These are phyloP conservation scores for Alexandromys fortis DNA, from an alignment of 2,113 vertebrate species.

Conservation along the genomic window DNA sequence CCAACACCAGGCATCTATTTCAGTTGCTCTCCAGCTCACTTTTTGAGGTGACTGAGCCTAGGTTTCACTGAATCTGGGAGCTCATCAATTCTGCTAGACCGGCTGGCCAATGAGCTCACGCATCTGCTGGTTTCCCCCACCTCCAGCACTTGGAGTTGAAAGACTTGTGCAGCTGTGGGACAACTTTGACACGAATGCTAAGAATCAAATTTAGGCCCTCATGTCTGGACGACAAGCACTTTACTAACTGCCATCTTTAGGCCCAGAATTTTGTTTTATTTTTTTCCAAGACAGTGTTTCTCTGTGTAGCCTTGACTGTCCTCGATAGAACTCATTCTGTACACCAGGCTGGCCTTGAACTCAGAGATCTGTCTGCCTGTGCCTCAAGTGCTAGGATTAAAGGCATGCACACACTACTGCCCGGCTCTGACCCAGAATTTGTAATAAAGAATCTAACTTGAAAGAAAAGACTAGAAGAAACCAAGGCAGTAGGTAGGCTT, in stretches of 20 bases:
- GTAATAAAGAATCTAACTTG: constrained; percentile 24
- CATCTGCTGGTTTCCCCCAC: not conserved
- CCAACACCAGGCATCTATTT: not conserved
- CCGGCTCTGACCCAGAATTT: not conserved
- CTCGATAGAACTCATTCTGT: too few species aligned
- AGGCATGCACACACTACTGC: too few species aligned
- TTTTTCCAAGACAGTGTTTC: too few species aligned
- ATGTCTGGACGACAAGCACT: not conserved
- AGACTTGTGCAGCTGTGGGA: not conserved
- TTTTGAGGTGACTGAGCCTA: not conserved
- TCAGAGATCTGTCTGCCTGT: too few species aligned
- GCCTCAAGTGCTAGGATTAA: too few species aligned
- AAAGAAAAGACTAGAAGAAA: constrained; percentile 49
- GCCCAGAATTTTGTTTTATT: not conserved
- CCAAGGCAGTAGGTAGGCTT: not conserved
- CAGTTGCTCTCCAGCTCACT: not conserved
- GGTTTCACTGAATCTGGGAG: not conserved
- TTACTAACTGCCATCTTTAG: not conserved
- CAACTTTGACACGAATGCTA: not conserved
- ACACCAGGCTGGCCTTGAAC: too few species aligned
- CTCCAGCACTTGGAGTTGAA: too few species aligned
- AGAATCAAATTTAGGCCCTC: not conserved
- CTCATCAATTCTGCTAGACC: not conserved
- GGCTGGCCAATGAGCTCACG: not conserved
- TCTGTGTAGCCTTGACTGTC: too few species aligned